Conservation (phyloP, 2,888 invertebrate species). For the Taenaris catops region DNA sequence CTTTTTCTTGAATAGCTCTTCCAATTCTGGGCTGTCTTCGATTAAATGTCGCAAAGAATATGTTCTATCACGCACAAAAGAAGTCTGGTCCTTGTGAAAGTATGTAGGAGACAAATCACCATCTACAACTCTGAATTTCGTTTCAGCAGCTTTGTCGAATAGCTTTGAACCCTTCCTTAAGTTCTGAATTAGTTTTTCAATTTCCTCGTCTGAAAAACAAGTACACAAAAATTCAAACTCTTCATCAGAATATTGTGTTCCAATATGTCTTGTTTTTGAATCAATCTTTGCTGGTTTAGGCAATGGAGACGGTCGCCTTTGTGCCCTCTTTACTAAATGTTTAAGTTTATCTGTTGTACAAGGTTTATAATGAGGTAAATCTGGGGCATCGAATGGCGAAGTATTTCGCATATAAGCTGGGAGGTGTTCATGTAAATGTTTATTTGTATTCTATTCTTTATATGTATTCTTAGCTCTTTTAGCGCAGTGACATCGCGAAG, state of each 20-base stretch:
- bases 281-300: slow-evolving; percentile 25
- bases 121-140: slow-evolving; percentile 30
- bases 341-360: slow-evolving; percentile 42
- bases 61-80: slow-evolving; percentile 44
- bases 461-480: slow-evolving; percentile 46
- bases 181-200: slow-evolving; percentile 32
- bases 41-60: slow-evolving; percentile 40
- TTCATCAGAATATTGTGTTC: slow-evolving; percentile 47
- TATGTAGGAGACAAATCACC: slow-evolving; percentile 32
- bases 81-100: slow-evolving; percentile 26
- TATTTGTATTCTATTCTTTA: too few species aligned
- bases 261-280: slow-evolving; percentile 38
- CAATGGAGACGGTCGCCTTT: slow-evolving; percentile 26
- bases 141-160: slow-evolving; percentile 18
- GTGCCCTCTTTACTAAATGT: slow-evolving; percentile 40
- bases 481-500: slow-evolving; percentile 44
- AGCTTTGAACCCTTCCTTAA: slow-evolving; percentile 23
- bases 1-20: slow-evolving; percentile 48
- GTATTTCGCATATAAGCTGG: slow-evolving; percentile 57
- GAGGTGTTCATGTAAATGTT: slow-evolving; percentile 49
- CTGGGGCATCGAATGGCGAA: slow-evolving; percentile 42
- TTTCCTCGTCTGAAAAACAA: slow-evolving; percentile 49
- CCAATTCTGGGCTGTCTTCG: slow-evolving; percentile 37
- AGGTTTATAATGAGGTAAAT: slow-evolving; percentile 49
- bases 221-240: slow-evolving; percentile 48